A percentile compares a stretch with the other conserved stretches of the same genome.
Conservation (phyloP, 2,888 invertebrate species). For the Dryobotodes eremita region DNA sequence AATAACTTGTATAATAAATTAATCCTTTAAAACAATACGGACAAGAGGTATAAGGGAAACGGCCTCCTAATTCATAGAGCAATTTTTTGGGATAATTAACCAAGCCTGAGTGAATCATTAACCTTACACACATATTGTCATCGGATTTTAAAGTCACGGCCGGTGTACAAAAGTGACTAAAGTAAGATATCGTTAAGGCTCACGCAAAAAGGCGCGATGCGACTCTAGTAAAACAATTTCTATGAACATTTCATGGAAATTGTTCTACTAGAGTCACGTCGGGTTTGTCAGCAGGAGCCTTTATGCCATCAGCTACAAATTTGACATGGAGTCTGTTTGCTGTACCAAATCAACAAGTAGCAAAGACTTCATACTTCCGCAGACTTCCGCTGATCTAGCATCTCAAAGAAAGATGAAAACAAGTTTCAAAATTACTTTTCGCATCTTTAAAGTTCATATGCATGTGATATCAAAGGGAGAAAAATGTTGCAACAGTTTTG, state of each 20-base stretch:
- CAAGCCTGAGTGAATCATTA: too few species aligned
- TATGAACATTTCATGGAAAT: too few species aligned
- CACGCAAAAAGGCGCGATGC: too few species aligned
- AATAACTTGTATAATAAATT: neutral
- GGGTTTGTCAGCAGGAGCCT: too few species aligned
- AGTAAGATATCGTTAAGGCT: neutral
- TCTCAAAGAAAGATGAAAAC: conserved; percentile 34
- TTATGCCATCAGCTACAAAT: neutral
- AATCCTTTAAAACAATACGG: neutral
- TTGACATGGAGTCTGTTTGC: neutral
- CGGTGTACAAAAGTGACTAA: neutral
- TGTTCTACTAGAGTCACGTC: too few species aligned
- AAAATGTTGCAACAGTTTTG: conserved; percentile 28
- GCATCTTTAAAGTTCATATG: conserved; percentile 21
- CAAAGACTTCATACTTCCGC: conserved; percentile 7
- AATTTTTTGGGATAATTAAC: neutral
- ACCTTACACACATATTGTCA: neutral
- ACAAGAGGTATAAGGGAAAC: neutral
- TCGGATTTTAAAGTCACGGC: neutral
- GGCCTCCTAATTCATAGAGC: too few species aligned
- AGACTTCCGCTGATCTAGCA: conserved; percentile 18
- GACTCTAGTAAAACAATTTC: too few species aligned
- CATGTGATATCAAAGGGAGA: conserved; percentile 47
- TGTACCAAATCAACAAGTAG: conserved; percentile 10
- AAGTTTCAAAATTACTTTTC: conserved; percentile 37